Conservation (phyloP, 2,113 vertebrate species). For the Geococcyx californianus region DNA sequence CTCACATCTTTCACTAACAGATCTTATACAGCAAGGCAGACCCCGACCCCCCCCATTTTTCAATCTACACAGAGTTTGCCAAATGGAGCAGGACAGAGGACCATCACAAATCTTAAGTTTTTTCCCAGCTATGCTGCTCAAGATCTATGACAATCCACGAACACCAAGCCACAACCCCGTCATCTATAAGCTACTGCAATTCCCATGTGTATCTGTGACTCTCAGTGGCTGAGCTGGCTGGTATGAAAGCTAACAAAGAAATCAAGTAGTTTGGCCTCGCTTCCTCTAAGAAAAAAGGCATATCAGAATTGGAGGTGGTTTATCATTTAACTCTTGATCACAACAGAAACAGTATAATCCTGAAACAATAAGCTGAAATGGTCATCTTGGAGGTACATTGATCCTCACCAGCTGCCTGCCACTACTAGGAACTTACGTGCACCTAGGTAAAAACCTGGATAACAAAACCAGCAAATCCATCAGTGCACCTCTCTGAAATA, state of each 20-base stretch:
- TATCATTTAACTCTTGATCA: background rate
- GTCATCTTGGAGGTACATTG: background rate
- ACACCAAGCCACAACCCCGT: background rate
- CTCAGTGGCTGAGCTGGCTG: accelerated
- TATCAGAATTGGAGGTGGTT: background rate
- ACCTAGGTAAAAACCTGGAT: accelerated
- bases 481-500: background rate
- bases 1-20: background rate
- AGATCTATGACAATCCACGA: background rate
- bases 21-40: background rate
- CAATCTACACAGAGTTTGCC: background rate
- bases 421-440: background rate
- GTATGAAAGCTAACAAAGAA: background rate
- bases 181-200: background rate
- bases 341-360: background rate
- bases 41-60: background rate
- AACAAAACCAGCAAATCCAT: background rate
- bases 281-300: background rate
- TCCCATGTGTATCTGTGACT: background rate
- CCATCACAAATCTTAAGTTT: background rate
- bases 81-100: background rate
- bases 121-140: background rate
- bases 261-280: background rate
- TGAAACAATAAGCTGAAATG: background rate
- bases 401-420: background rate